A percentile compares a stretch with the other conserved stretches of the same genome.
Conservation (phyloP, 2,113 vertebrate species). For the Sinocyclocheilus rhinocerous region DNA sequence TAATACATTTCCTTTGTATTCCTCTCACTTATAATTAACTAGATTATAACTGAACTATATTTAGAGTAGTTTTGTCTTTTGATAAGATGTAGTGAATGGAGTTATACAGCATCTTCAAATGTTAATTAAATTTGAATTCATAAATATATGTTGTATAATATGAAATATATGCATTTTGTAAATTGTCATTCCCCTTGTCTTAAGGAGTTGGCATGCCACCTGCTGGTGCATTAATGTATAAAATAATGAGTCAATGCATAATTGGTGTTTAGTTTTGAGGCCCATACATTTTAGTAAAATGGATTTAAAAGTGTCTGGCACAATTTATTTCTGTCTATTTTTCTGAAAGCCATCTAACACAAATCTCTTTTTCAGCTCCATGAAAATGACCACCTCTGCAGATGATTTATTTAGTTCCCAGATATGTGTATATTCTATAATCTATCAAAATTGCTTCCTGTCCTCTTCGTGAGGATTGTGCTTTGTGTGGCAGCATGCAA, state of each 20-base stretch:
- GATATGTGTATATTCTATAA: neutral
- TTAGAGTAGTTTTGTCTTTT: no score
- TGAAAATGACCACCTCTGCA: neutral
- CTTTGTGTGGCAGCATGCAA: constrained; percentile 5
- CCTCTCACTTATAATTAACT: no score
- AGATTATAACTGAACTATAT: no score
- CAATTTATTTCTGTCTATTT: neutral
- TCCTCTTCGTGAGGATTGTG: neutral
- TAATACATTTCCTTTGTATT: no score
- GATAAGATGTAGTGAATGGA: no score
- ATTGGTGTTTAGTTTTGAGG: neutral
- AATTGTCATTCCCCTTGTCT: neutral
- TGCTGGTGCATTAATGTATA: no score
- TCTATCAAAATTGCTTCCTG: neutral
- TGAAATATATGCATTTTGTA: no score
- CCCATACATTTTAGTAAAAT: neutral
- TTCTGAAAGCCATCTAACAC: neutral
- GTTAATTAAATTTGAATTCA: no score
- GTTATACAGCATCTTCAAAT: no score
- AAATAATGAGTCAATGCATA: no score
- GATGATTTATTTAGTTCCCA: neutral
- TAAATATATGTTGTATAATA: no score
- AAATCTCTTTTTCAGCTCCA: neutral
- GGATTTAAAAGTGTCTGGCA: neutral
- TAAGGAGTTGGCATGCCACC: neutral